Base-by-base conservation (phyloP, 2,113 vertebrate species). In the Archilochus colubris region DNA sequence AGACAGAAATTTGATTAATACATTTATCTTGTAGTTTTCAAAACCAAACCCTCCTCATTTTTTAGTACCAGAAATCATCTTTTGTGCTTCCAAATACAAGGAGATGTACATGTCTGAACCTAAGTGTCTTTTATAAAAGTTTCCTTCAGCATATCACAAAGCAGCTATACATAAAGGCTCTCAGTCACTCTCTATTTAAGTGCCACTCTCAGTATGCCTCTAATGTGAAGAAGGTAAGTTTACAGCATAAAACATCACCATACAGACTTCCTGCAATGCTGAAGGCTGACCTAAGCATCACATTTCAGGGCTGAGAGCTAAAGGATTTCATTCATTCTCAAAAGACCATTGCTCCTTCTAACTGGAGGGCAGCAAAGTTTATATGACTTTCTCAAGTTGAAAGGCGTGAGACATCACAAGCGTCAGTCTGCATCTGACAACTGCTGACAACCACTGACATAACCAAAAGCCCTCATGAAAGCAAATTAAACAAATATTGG, bases 301-400 rank as follows among this genome's bases (percentile, higher is more conserved):
- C 85, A 72, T 94, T 95, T 95, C 94, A 96, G 91, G 61, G 48
- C 68, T 86, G 73, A 83, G 17, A 68, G 40, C 85, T 93, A 89
- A 94, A 94, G 89, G 84, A 94, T 89, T 96, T 93, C 72, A 92
- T 96, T 96, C 81, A 93, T 96, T 95, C 86, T 87, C 82, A 68
- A 69, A 92, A 96, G 67, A 80, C 24, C 4, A 0, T 73, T 89
- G 31, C 92, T 89, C 43, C 3, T 2, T 89, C 86, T 93, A 69
- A 92, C 75, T 91, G 85, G 73, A 90, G 79, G 93, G 82, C 86
- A 93, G 55, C 44, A 69, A 87, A 92, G 81, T 96, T 96, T 96
- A 92, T 77, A 33, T 1, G 9, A 46, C 84, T 96, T 92, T 92
- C 90, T 89, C 76, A 70, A 83, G 75, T 89, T 96, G 92, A 94